These are phyloP conservation scores for Falco naumanni DNA, from an alignment of 2,797 vertebrate genomes.

Conservation along the genomic window DNA sequence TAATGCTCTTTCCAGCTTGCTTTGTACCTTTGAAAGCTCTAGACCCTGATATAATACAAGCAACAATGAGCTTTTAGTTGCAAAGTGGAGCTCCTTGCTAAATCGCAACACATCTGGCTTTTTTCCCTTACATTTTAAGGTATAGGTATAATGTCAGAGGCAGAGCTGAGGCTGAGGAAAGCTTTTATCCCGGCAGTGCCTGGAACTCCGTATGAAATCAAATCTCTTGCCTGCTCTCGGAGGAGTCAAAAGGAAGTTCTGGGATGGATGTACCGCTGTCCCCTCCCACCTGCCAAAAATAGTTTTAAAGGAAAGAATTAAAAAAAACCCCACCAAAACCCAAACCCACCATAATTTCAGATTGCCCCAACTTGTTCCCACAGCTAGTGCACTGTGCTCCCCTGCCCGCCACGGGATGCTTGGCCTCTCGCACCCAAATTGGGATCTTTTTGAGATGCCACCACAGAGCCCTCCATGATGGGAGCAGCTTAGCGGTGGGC, in stretches of 20 bases:
- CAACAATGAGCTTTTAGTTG: constrained; percentile 23
- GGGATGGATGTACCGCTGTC: background rate
- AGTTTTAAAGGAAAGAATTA: background rate
- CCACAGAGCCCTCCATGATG: background rate
- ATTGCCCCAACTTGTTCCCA: rapidly evolving
- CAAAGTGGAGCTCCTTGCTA: background rate
- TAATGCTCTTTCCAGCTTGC: background rate
- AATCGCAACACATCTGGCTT: constrained; percentile 23
- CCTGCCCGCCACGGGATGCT: background rate
- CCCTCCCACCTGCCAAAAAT: constrained; percentile 4
- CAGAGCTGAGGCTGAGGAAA: background rate
- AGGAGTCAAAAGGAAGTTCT: constrained; percentile 46
- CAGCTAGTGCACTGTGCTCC: background rate
- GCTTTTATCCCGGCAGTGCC: constrained; percentile 47
- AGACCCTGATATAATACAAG: background rate
- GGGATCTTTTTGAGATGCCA: rapidly evolving
- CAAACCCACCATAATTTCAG: background rate
- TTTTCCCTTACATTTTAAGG: background rate
- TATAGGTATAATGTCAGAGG: constrained; percentile 18
- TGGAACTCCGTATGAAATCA: constrained; percentile 49
- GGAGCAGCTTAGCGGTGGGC: background rate
- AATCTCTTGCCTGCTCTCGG: constrained; percentile 13
- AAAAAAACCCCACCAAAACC: rapidly evolving
- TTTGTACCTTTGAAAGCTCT: constrained; percentile 8
- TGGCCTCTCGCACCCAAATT: rapidly evolving